Base-by-base conservation (phyloP, 2,888 invertebrate genomes). In the Mesorhabditis belari region DNA sequence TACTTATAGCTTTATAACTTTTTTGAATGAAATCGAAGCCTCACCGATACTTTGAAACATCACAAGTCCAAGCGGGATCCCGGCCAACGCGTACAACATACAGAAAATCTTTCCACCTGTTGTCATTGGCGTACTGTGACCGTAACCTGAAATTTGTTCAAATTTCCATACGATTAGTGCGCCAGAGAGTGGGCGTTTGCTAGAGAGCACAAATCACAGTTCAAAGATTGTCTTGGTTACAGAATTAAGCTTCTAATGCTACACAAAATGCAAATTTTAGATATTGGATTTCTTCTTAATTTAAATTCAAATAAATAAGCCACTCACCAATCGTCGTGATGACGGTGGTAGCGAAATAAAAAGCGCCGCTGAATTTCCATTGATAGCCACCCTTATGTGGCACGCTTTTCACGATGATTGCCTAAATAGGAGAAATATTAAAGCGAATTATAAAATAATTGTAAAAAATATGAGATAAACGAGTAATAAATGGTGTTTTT, bases 331-430 rank as follows among this genome's bases (percentile, higher is more conserved):
- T 96, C 87, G 95, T 94, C 17, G 95, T 95, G 2, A 95, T 93
- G 0, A 96, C 94, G 0, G 95, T 95, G 0, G 94, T 92, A 80
- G 95, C 94, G 82, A 98, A 98, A 84, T 98, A 98, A 58, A 98
- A 94, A 70, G 98, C 95, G 44, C 96, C 96, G 0, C 94, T 92
- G 83, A 98, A 98, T 85, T 96, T 96, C 98, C 98, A 98, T 83
- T 98, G 98, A 0, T 93, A 93, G 0, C 96, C 96, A 2, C 96
- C 92, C 82, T 92, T 92, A 83, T 98, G 94, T 0, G 96, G 96
- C 77, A 95, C 93, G 80, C 91, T 91, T 83, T 92, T 91, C 70
- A 92, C 91, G 65, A 96, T 92, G 19, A 96, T 91, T 72, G 93
- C 90, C 83, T 91, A 91, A 82, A 92, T 88, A 51, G 17, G 9